phyloP scores from a whole-genome alignment of 1,140 invertebrate genomes.

The Watersipora subatra region DNA sequence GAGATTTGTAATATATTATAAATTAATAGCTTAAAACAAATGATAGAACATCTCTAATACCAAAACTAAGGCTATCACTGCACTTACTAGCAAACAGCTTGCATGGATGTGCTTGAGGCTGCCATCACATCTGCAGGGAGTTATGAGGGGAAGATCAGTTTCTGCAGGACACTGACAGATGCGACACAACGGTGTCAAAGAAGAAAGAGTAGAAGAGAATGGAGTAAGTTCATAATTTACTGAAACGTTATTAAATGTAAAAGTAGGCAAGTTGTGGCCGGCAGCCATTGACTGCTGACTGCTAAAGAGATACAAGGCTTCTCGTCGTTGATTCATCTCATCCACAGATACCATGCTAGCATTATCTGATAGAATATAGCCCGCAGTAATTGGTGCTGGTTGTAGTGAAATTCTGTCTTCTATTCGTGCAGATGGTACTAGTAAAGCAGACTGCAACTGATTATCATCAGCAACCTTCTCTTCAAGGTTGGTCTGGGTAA shows the following conservation, averaged over 20 bases:
- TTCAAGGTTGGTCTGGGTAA: too few relatives aligned
- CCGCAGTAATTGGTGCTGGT: background rate
- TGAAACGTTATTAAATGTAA: background rate
- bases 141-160: slow-evolving; percentile 30
- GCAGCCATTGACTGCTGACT: background rate
- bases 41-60: too few relatives aligned
- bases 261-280: background rate
- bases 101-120: slow-evolving; percentile 46
- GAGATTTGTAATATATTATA: too few relatives aligned
- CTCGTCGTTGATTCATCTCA: background rate
- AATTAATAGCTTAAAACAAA: too few relatives aligned
- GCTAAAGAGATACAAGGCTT: background rate
- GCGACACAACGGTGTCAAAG: slow-evolving; percentile 40
- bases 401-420: too few relatives aligned
- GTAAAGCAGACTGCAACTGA: too few relatives aligned
- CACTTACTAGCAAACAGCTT: slow-evolving; percentile 44
- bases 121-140: slow-evolving; percentile 46
- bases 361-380: background rate
- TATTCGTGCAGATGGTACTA: too few relatives aligned
- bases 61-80: slow-evolving; percentile 5
- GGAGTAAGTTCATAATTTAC: slow-evolving; percentile 1
- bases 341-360: background rate
- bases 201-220: slow-evolving; percentile 17
- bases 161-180: slow-evolving; percentile 39
- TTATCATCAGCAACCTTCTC: too few relatives aligned